These are phyloP conservation scores for Platalea minor DNA, from an alignment of 2,797 vertebrate species.

Conservation along the genomic window DNA sequence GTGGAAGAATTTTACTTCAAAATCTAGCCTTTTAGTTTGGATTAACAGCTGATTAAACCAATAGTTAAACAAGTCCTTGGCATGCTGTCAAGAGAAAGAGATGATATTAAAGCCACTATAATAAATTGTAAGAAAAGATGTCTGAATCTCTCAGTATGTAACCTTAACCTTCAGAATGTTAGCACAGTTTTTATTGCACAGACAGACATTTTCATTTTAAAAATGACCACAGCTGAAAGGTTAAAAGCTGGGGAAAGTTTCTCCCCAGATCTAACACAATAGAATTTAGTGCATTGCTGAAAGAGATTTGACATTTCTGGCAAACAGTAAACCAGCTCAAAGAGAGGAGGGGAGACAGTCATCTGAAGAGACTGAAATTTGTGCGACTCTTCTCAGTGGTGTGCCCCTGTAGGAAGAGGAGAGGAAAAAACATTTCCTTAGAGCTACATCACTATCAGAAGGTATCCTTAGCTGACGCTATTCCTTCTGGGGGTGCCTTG, in stretches of 20 bases:
- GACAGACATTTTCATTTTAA: background rate
- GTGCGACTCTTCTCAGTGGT: background rate
- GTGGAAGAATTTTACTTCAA: background rate
- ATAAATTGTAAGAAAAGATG: background rate
- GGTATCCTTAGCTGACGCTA: background rate
- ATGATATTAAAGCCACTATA: background rate
- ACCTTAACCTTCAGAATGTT: conserved; percentile 30
- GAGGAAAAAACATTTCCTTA: background rate
- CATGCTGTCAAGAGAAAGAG: background rate
- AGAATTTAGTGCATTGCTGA: background rate
- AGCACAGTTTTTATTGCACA: background rate
- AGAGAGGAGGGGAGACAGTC: background rate
- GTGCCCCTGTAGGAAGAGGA: background rate
- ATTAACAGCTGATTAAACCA: background rate
- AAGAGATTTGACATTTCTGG: conserved; percentile 29
- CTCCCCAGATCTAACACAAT: background rate
- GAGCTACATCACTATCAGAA: background rate
- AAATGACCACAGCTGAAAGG: background rate
- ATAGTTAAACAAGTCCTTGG: background rate
- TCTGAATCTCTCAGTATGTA: background rate
- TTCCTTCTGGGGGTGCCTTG: background rate
- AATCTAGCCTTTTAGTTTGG: background rate
- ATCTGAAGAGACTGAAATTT: conserved; percentile 12
- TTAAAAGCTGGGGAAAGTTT: background rate
- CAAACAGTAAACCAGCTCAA: background rate